phyloP scores from a whole-genome alignment of 2,888 invertebrate species.

The Xanthorhoe designata region DNA sequence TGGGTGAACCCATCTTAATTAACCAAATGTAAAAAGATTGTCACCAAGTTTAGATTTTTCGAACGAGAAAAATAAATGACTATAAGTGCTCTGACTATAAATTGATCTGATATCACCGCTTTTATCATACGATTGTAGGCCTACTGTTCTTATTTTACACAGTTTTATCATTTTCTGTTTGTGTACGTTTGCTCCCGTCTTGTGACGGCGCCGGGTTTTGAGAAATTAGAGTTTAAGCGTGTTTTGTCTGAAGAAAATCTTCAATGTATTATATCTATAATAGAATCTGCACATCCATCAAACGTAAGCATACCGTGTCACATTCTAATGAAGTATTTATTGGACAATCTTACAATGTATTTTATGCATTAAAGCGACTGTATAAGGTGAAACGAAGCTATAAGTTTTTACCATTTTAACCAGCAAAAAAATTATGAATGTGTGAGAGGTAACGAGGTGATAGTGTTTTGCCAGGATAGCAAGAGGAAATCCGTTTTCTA shows the following conservation, averaged over 20 bases:
- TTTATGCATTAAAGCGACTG: not conserved
- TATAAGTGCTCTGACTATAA: too few relatives aligned
- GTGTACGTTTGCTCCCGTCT: not conserved
- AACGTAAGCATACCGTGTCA: slow-evolving; percentile 44
- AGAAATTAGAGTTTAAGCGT: not conserved
- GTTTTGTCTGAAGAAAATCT: slow-evolving; percentile 38
- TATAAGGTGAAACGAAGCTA: not conserved
- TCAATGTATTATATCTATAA: slow-evolving; percentile 52
- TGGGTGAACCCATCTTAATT: too few relatives aligned
- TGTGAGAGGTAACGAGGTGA: too few relatives aligned
- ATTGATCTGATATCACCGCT: too few relatives aligned
- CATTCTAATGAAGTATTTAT: slow-evolving; percentile 48
- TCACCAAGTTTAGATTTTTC: too few relatives aligned
- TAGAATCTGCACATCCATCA: slow-evolving; percentile 58
- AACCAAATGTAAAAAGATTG: too few relatives aligned
- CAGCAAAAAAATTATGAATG: too few relatives aligned
- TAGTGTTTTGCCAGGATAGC: too few relatives aligned
- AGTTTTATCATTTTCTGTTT: not conserved
- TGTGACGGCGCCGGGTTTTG: not conserved
- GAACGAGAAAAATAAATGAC: too few relatives aligned
- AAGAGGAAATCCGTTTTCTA: too few relatives aligned
- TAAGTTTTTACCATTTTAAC: not conserved
- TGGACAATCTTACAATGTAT: slow-evolving; percentile 10
- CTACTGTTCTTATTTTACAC: too few relatives aligned
- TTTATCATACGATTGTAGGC: too few relatives aligned